Evolutionary conservation across 2,888 invertebrate species (phyloP).

Genomic region (Pediacus dermestoides): DNA sequence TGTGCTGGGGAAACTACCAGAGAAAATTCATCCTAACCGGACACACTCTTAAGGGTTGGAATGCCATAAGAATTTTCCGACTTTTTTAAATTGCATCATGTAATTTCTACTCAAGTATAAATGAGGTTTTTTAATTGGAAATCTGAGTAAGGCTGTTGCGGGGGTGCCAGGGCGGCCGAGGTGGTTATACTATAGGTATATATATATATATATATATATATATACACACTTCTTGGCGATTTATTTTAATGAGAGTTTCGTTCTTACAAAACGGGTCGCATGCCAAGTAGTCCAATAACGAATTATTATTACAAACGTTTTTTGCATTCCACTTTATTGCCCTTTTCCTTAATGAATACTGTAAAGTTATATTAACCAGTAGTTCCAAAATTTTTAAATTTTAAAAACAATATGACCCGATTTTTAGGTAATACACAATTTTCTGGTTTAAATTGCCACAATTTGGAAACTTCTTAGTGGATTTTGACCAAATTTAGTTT

Average conservation of each 20-base stretch:
- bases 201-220: too few species aligned
- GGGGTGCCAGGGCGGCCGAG: slow-evolving; percentile 19
- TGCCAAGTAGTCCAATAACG: slow-evolving; percentile 30
- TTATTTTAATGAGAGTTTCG: slow-evolving; percentile 46
- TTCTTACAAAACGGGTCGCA: slow-evolving; percentile 23
- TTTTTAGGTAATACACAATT: too few species aligned
- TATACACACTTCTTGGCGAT: slow-evolving; percentile 32
- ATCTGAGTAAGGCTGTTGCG: slow-evolving; percentile 39
- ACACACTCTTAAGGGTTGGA: slow-evolving; percentile 36
- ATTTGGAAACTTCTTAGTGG: too few species aligned
- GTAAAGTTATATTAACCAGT: slow-evolving; percentile 3
- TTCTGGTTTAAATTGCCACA: too few species aligned
- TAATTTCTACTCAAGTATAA: slow-evolving; percentile 50
- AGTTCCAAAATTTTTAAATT: too few species aligned
- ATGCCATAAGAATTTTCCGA: slow-evolving; percentile 34
- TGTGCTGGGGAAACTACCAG: slow-evolving; percentile 27
- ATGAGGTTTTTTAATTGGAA: slow-evolving; percentile 52
- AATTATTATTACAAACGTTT: slow-evolving; percentile 27
- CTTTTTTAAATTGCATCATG: slow-evolving; percentile 49
- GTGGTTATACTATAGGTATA: too few species aligned
- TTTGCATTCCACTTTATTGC: slow-evolving; percentile 18
- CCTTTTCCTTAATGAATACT: slow-evolving; percentile 12
- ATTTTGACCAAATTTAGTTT: too few species aligned
- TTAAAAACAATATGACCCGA: too few species aligned
- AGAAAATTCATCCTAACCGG: slow-evolving; percentile 37